Conservation (phyloP, 2,113 vertebrate genomes). For the Mugil cephalus region DNA sequence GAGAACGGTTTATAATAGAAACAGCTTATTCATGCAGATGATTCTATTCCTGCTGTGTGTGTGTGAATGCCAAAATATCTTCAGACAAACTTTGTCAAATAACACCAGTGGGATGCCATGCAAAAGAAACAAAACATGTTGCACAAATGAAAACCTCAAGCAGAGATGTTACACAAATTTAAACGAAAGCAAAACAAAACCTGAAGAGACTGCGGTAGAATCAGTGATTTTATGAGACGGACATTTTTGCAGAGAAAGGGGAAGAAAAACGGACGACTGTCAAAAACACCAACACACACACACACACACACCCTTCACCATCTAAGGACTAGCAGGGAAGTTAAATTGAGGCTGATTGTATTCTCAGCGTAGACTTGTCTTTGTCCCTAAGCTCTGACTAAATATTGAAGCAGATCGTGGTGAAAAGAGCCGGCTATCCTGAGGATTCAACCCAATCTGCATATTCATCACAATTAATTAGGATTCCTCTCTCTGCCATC, state of each 20-base stretch:
- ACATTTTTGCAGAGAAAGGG: conserved; percentile 6
- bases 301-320: conserved; percentile 25
- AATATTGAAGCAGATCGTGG: conserved; percentile 78
- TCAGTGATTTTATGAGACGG: conserved; percentile 15
- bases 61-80: neutral
- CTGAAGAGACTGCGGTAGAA: neutral
- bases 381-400: conserved; percentile 78
- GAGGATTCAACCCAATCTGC: conserved; percentile 82
- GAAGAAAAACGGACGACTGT: conserved; percentile 36
- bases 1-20: neutral
- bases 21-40: conserved; percentile 14
- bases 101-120: conserved; percentile 4
- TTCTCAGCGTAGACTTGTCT: conserved; percentile 69
- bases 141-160: conserved; percentile 21
- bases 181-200: conserved; percentile 1
- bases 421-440: conserved; percentile 77
- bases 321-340: conserved; percentile 45
- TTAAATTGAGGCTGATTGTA: conserved; percentile 75
- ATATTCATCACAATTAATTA: conserved; percentile 84
- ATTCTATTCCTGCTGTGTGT: conserved; percentile 19
- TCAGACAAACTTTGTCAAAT: conserved; percentile 10
- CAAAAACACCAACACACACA: conserved; percentile 22
- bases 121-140: neutral
- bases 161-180: conserved; percentile 6
- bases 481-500: conserved; percentile 75